Conservation (phyloP, 2,888 invertebrate species). For the Andrena praecox region DNA sequence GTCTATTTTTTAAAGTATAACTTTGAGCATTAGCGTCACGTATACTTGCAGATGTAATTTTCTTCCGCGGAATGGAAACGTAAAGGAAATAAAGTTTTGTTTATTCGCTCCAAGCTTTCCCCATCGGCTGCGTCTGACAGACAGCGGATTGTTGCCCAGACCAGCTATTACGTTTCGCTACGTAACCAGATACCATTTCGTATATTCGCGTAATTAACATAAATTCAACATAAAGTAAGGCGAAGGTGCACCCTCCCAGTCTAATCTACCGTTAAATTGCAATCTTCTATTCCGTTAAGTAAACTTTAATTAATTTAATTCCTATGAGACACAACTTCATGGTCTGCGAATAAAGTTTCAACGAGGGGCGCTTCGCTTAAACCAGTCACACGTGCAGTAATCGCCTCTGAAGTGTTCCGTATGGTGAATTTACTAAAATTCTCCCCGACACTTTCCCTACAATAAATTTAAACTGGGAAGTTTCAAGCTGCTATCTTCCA, state of each 20-base stretch:
- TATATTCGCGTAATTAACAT: not conserved
- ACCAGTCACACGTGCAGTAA: slow-evolving; percentile 21
- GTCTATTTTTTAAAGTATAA: slow-evolving; percentile 4
- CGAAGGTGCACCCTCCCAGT: not conserved
- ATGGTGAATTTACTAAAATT: slow-evolving; percentile 35
- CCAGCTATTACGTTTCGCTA: not conserved
- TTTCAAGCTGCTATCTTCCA: not conserved
- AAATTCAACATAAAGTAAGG: not conserved
- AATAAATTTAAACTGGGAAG: not conserved
- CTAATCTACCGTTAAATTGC: slow-evolving; percentile 2
- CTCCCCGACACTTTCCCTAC: slow-evolving; percentile 3
- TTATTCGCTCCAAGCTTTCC: not conserved
- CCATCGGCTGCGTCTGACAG: not conserved
- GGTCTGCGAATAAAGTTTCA: slow-evolving; percentile 29
- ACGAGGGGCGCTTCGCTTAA: slow-evolving; percentile 22
- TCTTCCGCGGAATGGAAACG: slow-evolving; percentile 10
- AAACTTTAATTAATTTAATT: slow-evolving; percentile 31
- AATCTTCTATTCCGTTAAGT: slow-evolving; percentile 19
- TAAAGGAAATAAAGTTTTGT: slow-evolving; percentile 17
- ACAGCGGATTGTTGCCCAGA: slow-evolving; percentile 1
- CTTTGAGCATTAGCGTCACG: slow-evolving; percentile 19
- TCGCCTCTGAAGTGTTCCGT: slow-evolving; percentile 30
- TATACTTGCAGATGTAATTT: slow-evolving; percentile 22
- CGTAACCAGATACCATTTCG: not conserved
- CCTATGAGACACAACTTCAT: slow-evolving; percentile 21